Percentiles rank a stretch among this genome's conserved stretches.
Evolutionary conservation across 2,113 vertebrate genomes (phyloP).

Genomic region (Anguilla rostrata): DNA sequence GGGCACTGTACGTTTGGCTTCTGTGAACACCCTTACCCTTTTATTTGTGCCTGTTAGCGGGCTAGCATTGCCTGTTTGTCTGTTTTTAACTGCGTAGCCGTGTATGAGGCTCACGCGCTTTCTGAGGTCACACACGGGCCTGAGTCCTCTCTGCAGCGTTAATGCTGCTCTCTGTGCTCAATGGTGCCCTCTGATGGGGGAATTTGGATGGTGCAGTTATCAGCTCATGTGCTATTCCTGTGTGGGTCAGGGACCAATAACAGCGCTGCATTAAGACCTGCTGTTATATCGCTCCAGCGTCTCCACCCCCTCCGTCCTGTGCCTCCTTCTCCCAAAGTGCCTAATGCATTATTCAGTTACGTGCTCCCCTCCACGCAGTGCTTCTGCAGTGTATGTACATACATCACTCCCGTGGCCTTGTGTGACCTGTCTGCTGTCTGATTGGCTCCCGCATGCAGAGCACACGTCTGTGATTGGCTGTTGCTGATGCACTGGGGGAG

Average conservation of each 20-base stretch:
- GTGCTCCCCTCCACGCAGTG: not conserved
- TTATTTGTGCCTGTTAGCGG: not conserved
- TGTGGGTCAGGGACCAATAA: not conserved
- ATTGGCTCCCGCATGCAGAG: not conserved
- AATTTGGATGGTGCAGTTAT: not conserved
- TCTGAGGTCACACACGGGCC: not conserved
- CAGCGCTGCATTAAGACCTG: not conserved
- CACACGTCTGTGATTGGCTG: constrained; percentile 1
- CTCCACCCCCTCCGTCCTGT: too few species aligned
- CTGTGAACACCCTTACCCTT: not conserved
- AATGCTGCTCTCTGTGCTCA: not conserved
- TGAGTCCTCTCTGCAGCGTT: not conserved
- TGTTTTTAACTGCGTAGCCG: not conserved
- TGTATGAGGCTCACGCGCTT: too few species aligned
- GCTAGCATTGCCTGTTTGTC: not conserved
- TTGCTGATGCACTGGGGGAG: not conserved
- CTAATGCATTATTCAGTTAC: not conserved
- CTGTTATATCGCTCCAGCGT: not conserved
- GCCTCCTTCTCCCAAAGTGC: not conserved
- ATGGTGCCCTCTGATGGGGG: not conserved
- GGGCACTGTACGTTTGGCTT: not conserved
- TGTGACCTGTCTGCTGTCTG: not conserved
- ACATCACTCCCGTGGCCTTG: not conserved
- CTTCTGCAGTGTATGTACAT: not conserved
- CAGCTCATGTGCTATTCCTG: not conserved